These are phyloP conservation scores for Steromphala cineraria DNA, from an alignment of 2,888 invertebrate species.

Conservation along the genomic window DNA sequence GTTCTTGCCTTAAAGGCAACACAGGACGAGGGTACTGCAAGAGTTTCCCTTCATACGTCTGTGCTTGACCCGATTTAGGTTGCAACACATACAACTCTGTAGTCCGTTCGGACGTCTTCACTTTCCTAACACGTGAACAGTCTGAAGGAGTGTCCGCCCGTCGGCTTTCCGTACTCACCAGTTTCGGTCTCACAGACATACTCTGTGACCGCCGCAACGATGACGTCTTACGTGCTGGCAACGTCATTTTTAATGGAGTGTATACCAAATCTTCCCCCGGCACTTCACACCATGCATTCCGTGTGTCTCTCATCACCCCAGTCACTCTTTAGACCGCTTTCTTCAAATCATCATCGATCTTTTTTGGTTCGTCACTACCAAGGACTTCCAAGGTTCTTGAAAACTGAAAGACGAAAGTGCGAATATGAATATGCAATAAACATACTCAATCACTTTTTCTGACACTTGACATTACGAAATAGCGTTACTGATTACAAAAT, in stretches of 20 bases:
- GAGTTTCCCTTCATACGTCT: background rate
- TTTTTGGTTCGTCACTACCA: no score
- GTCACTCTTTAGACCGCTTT: no score
- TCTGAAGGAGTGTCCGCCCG: background rate
- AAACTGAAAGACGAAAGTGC: no score
- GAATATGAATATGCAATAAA: no score
- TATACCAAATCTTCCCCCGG: no score
- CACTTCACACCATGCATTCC: no score
- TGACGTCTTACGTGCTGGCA: background rate
- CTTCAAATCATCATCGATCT: no score
- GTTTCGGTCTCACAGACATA: background rate
- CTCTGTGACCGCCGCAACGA: background rate
- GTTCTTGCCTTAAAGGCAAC: background rate
- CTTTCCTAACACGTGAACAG: background rate
- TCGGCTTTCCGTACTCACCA: background rate
- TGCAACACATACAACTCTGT: background rate
- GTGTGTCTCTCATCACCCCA: no score
- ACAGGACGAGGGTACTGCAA: background rate
- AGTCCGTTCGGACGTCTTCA: background rate
- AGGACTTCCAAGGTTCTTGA: no score
- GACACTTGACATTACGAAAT: no score
- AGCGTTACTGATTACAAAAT: no score
- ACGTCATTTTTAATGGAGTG: background rate
- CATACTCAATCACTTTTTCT: no score
- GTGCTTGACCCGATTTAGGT: background rate